These are phyloP conservation scores for Phaethon lepturus DNA, from an alignment of 2,113 vertebrate genomes.

Conservation along the genomic window DNA sequence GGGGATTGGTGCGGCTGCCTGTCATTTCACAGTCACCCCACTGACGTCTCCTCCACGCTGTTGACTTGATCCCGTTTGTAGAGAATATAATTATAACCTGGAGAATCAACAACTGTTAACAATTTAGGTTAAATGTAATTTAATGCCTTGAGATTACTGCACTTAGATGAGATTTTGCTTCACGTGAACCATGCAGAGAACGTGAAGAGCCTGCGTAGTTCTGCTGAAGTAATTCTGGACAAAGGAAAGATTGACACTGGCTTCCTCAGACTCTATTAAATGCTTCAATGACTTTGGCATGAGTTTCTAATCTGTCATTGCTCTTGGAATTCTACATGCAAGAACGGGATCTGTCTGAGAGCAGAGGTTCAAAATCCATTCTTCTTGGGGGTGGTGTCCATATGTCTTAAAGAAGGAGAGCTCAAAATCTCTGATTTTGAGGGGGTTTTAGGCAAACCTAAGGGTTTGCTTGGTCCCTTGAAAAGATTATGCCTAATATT, in stretches of 20 bases:
- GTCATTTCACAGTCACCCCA: slow-evolving; percentile 57
- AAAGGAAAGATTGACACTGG: slow-evolving; percentile 44
- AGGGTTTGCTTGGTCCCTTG: not conserved
- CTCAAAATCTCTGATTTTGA: not conserved
- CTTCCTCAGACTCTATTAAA: slow-evolving; percentile 46
- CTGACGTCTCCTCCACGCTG: slow-evolving; percentile 12
- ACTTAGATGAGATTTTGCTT: slow-evolving; percentile 34
- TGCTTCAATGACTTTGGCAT: slow-evolving; percentile 1
- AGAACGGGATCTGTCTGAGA: not conserved
- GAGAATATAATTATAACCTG: slow-evolving; percentile 25
- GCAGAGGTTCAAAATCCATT: slow-evolving; percentile 18
- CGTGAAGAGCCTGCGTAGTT: slow-evolving; percentile 21
- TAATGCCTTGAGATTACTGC: not conserved
- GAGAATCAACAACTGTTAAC: slow-evolving; percentile 41
- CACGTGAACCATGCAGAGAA: not conserved
- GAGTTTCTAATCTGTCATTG: slow-evolving; percentile 40
- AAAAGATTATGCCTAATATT: not conserved
- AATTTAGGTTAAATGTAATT: slow-evolving; percentile 37
- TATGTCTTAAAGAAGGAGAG: not conserved
- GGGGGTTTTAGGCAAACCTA: not conserved
- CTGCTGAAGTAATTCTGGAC: slow-evolving; percentile 42
- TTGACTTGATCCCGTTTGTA: slow-evolving; percentile 25
- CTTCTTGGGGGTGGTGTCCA: not conserved
- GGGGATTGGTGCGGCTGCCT: slow-evolving; percentile 24
- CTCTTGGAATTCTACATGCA: not conserved